Evolutionary conservation across 1,140 invertebrate genomes (phyloP), one percentile per base, ranked within the genome.

Genomic region (Trichonephila inaurata): DNA sequence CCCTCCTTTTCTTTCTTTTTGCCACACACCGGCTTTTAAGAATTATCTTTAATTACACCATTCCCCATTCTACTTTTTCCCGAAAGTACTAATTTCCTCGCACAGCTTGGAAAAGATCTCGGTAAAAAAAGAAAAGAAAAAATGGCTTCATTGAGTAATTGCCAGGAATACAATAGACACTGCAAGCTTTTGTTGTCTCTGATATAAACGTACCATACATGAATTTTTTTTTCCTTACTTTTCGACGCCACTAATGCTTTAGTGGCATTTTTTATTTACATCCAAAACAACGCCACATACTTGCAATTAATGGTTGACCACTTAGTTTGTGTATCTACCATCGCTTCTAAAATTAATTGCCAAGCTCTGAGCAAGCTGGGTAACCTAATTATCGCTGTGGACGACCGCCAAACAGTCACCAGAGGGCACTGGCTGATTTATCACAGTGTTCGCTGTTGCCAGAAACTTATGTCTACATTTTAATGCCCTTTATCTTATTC

Each of bases 331-430:
- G 91, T 92, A 92, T 92, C 69, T 82, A 72, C 82, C 72, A 69
- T 87, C 44, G 64, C 83, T 51, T 72, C 83, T 60, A 61, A 92
- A 92, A 92, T 92, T 92, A 92, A 92, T 92, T 92, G 83, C 91
- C 82, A 61, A 61, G 33, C 90, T 85, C 90, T 83, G 81, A 81
- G 90, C 82, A 92, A 72, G 91, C 81, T 72, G 91, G 82, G 64
- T 92, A 92, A 92, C 91, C 91, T 92, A 92, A 92, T 92, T 92
- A 92, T 92, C 91, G 82, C 91, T 66, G 83, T 92, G 91, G 91
- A 92, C 86, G 91, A 92, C 91, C 82, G 91, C 91, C 91, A 92
- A 92, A 72, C 91, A 62, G 91, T 92, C 83, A 92, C 91, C 82
- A 87, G 82, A 92, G 90, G 90, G 90, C 90, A 60, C 90, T 51